Percentiles rank a stretch among this genome's conserved stretches.
phyloP scores from a whole-genome alignment of 92 coral and sea anemone species.

The Umimayanthus chanpuru region DNA sequence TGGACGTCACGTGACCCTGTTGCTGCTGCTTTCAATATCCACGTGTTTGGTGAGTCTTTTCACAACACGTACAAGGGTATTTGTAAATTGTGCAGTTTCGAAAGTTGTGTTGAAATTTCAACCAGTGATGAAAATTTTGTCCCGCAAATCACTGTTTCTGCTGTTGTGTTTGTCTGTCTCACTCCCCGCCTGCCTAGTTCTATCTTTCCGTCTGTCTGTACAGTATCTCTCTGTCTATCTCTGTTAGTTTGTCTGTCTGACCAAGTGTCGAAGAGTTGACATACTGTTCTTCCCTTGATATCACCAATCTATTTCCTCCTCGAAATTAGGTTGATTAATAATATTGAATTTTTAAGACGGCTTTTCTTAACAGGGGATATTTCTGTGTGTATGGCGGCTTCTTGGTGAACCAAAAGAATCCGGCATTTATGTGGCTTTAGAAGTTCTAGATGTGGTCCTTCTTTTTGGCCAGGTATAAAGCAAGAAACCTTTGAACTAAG shows the following conservation, averaged over 20 bases:
- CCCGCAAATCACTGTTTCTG: not conserved
- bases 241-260: not conserved
- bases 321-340: not conserved
- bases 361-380: slow-evolving; percentile 61
- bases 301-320: not conserved
- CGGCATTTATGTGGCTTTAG: slow-evolving; percentile 75
- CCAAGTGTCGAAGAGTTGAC: not conserved
- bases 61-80: no score
- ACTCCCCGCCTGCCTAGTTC: not conserved
- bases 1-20: slow-evolving; percentile 80
- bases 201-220: not conserved
- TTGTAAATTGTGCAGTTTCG: not conserved
- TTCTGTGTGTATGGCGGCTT: slow-evolving; percentile 69
- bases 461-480: slow-evolving; percentile 79
- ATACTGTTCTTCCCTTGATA: not conserved
- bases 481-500: not conserved
- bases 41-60: slow-evolving; percentile 67
- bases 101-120: not conserved
- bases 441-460: slow-evolving; percentile 67
- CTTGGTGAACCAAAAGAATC: slow-evolving; percentile 56
- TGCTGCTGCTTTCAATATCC: slow-evolving; percentile 58
- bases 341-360: not conserved
- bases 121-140: not conserved
- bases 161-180: no score
- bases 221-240: not conserved